Percentiles rank a stretch among this genome's conserved stretches.
These are phyloP conservation scores for Spodoptera litura DNA, from an alignment of 1,140 invertebrate species.

Conservation along the genomic window DNA sequence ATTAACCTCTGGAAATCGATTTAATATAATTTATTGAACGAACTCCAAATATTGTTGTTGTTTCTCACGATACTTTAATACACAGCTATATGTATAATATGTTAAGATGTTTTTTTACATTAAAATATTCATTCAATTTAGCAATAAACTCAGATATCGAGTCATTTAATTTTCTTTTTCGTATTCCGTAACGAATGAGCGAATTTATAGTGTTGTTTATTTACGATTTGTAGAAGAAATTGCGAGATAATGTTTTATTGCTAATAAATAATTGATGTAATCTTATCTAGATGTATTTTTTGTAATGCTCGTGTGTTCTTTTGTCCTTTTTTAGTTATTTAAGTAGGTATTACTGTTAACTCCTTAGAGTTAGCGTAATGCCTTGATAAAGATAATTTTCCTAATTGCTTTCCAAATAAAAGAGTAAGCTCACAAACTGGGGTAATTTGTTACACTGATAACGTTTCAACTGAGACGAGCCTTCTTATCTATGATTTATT, in stretches of 20 bases:
- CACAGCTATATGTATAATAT: slow-evolving; percentile 28
- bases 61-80: slow-evolving; percentile 29
- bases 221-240: slow-evolving; percentile 14
- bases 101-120: slow-evolving; percentile 19
- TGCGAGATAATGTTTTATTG: slow-evolving; percentile 16
- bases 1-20: too few relatives aligned
- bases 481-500: too few relatives aligned
- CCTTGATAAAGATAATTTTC: not conserved
- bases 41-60: not conserved
- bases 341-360: not conserved
- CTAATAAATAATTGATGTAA: slow-evolving; percentile 12
- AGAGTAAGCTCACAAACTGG: not conserved
- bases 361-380: not conserved
- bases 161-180: slow-evolving; percentile 25
- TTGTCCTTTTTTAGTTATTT: not conserved
- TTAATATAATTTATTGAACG: not conserved
- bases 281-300: not conserved
- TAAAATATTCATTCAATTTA: slow-evolving; percentile 8
- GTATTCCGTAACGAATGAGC: slow-evolving; percentile 11
- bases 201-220: slow-evolving; percentile 28
- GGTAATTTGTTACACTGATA: not conserved
- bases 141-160: slow-evolving; percentile 9
- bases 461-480: not conserved
- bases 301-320: not conserved
- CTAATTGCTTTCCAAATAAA: not conserved